Percentiles rank a stretch among this genome's conserved stretches.
phyloP scores from a whole-genome alignment of 53 echinoderm and acorn worm species.

The Paracentrotus lividus region DNA sequence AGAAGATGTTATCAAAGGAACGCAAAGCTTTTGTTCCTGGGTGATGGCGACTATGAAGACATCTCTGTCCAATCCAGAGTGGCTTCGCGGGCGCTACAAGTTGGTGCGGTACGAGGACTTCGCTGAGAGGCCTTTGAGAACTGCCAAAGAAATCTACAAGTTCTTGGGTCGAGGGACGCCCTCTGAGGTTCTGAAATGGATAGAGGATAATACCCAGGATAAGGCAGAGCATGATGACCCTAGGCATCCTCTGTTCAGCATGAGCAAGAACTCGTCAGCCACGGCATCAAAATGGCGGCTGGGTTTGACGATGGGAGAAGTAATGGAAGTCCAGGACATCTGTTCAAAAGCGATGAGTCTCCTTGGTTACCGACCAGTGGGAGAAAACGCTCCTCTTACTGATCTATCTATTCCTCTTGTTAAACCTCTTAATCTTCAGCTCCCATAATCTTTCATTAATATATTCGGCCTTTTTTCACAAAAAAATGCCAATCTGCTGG shows the following conservation, averaged over 20 bases:
- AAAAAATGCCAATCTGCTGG: too few relatives aligned
- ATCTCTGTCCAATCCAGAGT: constrained; percentile 71
- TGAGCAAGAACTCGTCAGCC: constrained; percentile 20
- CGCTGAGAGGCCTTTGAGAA: constrained; percentile 72
- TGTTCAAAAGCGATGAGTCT: constrained; percentile 48
- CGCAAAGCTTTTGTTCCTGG: constrained; percentile 77
- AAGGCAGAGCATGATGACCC: neutral
- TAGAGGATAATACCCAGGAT: constrained; percentile 74
- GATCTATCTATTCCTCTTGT: constrained; percentile 33
- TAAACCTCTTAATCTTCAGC: neutral
- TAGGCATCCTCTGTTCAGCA: neutral
- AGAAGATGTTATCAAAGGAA: constrained; percentile 13
- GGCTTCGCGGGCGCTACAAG: constrained; percentile 80
- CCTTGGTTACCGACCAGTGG: constrained; percentile 18
- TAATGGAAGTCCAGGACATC: neutral
- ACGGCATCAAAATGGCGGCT: constrained; percentile 58
- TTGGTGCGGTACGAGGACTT: constrained; percentile 86
- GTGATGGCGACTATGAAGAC: constrained; percentile 63
- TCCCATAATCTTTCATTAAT: neutral
- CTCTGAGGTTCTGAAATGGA: constrained; percentile 71
- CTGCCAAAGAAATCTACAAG: constrained; percentile 75
- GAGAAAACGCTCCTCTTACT: neutral
- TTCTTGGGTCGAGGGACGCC: constrained; percentile 74
- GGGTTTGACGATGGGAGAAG: neutral
- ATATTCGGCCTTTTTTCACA: too few relatives aligned